Percentiles rank a stretch among this genome's conserved stretches.
Evolutionary conservation across 2,113 vertebrate genomes (phyloP).

Genomic region (Myxocyprinus asiaticus): DNA sequence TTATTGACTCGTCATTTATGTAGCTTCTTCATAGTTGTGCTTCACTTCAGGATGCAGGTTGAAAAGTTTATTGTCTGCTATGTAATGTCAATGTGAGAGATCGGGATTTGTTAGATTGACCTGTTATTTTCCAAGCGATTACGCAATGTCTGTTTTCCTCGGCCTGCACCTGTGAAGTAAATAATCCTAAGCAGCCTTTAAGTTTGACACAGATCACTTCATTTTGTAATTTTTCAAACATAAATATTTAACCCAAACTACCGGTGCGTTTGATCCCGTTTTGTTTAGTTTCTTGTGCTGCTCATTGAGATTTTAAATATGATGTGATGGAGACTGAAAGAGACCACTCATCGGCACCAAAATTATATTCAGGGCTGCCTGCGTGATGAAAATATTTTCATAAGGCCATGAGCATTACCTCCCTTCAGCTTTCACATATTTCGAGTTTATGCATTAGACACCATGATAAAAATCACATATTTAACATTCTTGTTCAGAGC

Average conservation of each 20-base stretch:
- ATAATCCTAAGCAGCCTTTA: slow-evolving; percentile 43
- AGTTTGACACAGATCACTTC: slow-evolving; percentile 19
- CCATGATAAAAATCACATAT: slow-evolving; percentile 28
- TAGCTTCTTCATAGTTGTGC: slow-evolving; percentile 22
- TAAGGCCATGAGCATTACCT: slow-evolving; percentile 45
- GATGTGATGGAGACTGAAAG: slow-evolving; percentile 51
- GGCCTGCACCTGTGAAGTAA: slow-evolving; percentile 40
- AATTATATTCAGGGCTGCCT: slow-evolving; percentile 42
- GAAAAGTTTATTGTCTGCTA: slow-evolving; percentile 33
- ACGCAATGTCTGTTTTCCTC: slow-evolving; percentile 32
- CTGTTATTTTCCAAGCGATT: slow-evolving; percentile 19
- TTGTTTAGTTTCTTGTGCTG: slow-evolving; percentile 9
- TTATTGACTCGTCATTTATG: slow-evolving; percentile 28
- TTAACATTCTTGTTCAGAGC: slow-evolving; percentile 23
- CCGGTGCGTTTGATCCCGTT: slow-evolving; percentile 10
- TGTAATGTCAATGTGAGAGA: slow-evolving; percentile 37
- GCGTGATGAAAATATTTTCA: slow-evolving; percentile 46
- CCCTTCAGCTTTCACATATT: slow-evolving; percentile 36
- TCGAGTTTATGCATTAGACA: slow-evolving; percentile 36
- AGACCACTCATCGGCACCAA: slow-evolving; percentile 31
- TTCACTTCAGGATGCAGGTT: not conserved
- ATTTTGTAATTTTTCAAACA: slow-evolving; percentile 19
- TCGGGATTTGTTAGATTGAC: slow-evolving; percentile 34
- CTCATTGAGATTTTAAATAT: slow-evolving; percentile 22
- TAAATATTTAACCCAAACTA: slow-evolving; percentile 37